A percentile compares a stretch with the other conserved stretches of the same genome.
These are phyloP conservation scores for Drosophila subpulchrella DNA, from an alignment of 1,140 invertebrate genomes.

Conservation along the genomic window DNA sequence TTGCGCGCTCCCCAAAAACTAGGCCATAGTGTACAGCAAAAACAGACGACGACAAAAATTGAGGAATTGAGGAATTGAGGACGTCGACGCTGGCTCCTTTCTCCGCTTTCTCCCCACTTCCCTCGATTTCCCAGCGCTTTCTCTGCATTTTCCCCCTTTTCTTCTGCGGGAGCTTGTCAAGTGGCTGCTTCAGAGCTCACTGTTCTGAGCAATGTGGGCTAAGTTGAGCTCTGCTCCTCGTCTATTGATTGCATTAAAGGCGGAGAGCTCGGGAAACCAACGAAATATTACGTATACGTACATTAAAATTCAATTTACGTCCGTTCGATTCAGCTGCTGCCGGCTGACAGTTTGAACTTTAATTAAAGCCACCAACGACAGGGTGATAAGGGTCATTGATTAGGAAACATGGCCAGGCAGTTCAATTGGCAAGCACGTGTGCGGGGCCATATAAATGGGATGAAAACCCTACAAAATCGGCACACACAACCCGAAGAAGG, in stretches of 20 bases:
- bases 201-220: conserved; percentile 58
- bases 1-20: conserved; percentile 46
- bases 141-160: background rate
- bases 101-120: conserved; percentile 10
- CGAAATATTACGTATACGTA: conserved; percentile 51
- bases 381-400: conserved; percentile 74
- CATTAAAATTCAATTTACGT: conserved; percentile 79
- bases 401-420: conserved; percentile 48
- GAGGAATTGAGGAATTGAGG: conserved; percentile 48
- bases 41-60: conserved; percentile 38
- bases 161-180: conserved; percentile 25
- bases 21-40: conserved; percentile 54
- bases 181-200: conserved; percentile 45
- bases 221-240: conserved; percentile 62
- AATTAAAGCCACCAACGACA: conserved; percentile 61
- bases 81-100: conserved; percentile 23
- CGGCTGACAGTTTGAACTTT: conserved; percentile 71
- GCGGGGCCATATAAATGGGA: conserved; percentile 8
- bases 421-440: conserved; percentile 58
- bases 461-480: conserved; percentile 14
- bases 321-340: conserved; percentile 24
- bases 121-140: conserved; percentile 4
- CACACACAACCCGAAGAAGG: background rate
- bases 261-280: conserved; percentile 15
- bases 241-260: conserved; percentile 71